phyloP scores from a whole-genome alignment of 2,113 vertebrate species.

The Cavia aperea region DNA sequence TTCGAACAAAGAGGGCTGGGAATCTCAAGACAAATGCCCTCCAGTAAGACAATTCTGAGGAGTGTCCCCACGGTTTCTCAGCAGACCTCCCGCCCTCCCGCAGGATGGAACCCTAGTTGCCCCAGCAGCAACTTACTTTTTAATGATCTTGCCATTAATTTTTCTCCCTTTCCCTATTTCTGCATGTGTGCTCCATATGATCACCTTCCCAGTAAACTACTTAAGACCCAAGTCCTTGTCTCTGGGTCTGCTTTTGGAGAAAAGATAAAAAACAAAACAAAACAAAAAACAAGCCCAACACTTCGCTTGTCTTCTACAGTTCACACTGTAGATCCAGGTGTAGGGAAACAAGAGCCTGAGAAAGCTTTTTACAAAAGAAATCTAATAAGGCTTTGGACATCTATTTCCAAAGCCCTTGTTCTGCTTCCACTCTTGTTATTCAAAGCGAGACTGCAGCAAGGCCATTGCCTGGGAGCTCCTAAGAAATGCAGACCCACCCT shows the following conservation, averaged over 20 bases:
- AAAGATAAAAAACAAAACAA: background rate
- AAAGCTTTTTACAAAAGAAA: constrained; percentile 54
- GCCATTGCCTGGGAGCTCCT: constrained; percentile 48
- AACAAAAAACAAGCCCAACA: background rate
- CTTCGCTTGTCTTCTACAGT: background rate
- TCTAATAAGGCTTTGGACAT: constrained; percentile 34
- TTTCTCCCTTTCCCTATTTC: background rate
- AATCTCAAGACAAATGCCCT: background rate
- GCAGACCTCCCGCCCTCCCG: background rate
- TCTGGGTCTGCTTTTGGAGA: background rate
- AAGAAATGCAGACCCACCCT: constrained; percentile 49
- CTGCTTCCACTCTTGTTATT: constrained; percentile 38
- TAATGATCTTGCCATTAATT: background rate
- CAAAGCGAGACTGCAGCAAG: constrained; percentile 22
- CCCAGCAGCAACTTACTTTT: background rate
- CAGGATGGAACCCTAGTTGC: background rate
- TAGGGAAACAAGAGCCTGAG: constrained; percentile 28
- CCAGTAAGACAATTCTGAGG: background rate
- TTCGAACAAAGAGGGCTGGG: background rate
- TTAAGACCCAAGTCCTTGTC: background rate
- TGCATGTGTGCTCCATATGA: background rate
- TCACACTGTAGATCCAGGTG: constrained; percentile 24
- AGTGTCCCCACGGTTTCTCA: background rate
- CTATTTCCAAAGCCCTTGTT: constrained; percentile 50
- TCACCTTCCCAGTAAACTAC: background rate